A percentile compares a stretch with the other conserved stretches of the same genome.
phyloP scores from a whole-genome alignment of 2,888 invertebrate genomes.

The Nesidiocoris tenuis region DNA sequence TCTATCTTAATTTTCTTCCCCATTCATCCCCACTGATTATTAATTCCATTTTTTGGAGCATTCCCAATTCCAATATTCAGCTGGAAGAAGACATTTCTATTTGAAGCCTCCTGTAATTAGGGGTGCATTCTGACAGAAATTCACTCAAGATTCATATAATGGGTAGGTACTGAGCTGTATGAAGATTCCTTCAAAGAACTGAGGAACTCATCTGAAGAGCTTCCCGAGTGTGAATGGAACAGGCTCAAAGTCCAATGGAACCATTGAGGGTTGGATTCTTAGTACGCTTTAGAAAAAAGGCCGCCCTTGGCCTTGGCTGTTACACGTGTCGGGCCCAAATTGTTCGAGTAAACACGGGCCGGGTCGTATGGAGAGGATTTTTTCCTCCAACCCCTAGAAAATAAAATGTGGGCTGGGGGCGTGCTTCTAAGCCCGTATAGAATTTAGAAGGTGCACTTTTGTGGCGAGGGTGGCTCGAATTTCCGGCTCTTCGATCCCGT shows the following conservation, averaged over 20 bases:
- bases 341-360: conserved; percentile 21
- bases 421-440: conserved; percentile 24
- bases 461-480: conserved; percentile 29
- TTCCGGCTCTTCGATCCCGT: conserved; percentile 1
- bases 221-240: no score
- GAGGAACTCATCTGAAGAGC: not conserved
- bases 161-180: no score
- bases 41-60: no score
- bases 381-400: conserved; percentile 17
- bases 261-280: not conserved
- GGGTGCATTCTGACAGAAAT: no score
- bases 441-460: not conserved
- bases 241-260: no score
- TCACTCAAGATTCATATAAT: no score
- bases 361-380: not conserved
- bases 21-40: no score
- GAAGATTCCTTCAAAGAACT: no score
- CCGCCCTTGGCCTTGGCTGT: conserved; percentile 4
- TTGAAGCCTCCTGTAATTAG: no score
- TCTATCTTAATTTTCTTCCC: no score
- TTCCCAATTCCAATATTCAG: no score
- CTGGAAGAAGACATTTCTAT: no score
- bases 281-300: not conserved
- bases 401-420: conserved; percentile 35
- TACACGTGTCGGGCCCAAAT: conserved; percentile 27